Percentiles rank a stretch among this genome's conserved stretches.
These are phyloP conservation scores for Umimayanthus kanabou DNA, from an alignment of 92 coral and sea anemone species.

Conservation along the genomic window DNA sequence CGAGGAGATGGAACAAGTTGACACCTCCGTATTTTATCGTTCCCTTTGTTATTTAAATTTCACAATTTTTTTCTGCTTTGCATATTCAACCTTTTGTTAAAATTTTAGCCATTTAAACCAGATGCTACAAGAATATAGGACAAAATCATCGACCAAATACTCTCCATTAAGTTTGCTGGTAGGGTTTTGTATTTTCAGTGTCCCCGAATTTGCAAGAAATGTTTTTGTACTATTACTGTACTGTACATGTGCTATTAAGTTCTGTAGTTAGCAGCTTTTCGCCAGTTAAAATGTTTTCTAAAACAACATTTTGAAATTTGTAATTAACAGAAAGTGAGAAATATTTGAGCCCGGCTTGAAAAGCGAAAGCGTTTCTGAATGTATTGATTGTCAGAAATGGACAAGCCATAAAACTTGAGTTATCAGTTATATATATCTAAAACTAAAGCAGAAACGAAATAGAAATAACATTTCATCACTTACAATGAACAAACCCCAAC, in stretches of 20 bases:
- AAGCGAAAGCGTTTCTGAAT: background rate
- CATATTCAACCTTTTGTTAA: background rate
- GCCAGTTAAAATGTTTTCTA: too few species aligned
- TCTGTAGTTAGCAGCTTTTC: too few species aligned
- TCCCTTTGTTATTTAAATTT: too few species aligned
- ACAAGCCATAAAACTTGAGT: background rate
- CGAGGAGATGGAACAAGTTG: too few species aligned
- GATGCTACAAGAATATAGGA: background rate
- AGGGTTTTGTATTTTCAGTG: background rate
- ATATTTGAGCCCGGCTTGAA: background rate
- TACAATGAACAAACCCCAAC: constrained; percentile 91
- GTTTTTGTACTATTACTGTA: too few species aligned
- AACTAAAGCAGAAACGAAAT: too few species aligned
- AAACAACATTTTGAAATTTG: too few species aligned
- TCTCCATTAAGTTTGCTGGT: too few species aligned
- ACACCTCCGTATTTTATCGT: too few species aligned
- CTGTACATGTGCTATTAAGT: background rate
- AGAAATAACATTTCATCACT: constrained; percentile 32
- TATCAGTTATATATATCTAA: background rate
- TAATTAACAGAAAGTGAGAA: background rate
- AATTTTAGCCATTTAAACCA: too few species aligned
- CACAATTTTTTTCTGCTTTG: background rate
- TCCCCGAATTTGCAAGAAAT: background rate
- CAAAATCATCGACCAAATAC: too few species aligned
- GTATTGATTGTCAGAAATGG: background rate